Evolutionary conservation across 2,113 vertebrate genomes (phyloP), one percentile per base, ranked within the genome.

Genomic region (Platysternon megacephalum): DNA sequence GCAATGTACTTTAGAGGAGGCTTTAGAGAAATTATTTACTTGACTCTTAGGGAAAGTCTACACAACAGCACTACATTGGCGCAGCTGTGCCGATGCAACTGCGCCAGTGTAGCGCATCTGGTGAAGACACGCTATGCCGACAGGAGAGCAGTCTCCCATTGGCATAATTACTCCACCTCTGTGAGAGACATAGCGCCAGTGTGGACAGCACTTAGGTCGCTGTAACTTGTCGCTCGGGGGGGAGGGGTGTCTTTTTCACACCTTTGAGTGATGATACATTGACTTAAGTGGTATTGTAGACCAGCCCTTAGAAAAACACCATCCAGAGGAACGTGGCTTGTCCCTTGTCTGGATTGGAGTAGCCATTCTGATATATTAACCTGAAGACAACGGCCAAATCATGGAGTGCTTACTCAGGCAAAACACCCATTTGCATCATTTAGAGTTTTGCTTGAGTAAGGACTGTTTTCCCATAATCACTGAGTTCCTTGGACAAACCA

Each of bases 391-490:
- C 11, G 80, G 86, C 16, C 14, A 87, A 87, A 95, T 84, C 79
- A 46, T 83, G 22, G 6, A 79, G 58, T 93, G 82, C 17, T 16
- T 51, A 81, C n/a, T 79, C 0, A 0, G 79, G 42, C 42, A 58
- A 90, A 94, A 91, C 61, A 10, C n/a, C 42, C 10, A 19, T 92
- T 90, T 76, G 72, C 94, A 95, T 92, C 85, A 72, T 48, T 52
- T 48, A 91, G 78, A 93, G 82, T 96, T 96, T 91, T 95, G 35
- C 65, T 35, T 56, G 48, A 79, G 95, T 89, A 91, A 89, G 95
- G 82, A 35, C 72, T 78, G 10, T 95, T 94, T 94, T n/a, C 5
- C 72, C 13, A 78, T 95, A 96, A 96, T 95, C 91, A 95, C 85
- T 78, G 52, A 91, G 58, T 94, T 96, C 92, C 88, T 89, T 94